Evolutionary conservation across 2,113 vertebrate species (phyloP), one percentile per base, ranked within the genome.

Genomic region (Dipodomys stephensi): DNA sequence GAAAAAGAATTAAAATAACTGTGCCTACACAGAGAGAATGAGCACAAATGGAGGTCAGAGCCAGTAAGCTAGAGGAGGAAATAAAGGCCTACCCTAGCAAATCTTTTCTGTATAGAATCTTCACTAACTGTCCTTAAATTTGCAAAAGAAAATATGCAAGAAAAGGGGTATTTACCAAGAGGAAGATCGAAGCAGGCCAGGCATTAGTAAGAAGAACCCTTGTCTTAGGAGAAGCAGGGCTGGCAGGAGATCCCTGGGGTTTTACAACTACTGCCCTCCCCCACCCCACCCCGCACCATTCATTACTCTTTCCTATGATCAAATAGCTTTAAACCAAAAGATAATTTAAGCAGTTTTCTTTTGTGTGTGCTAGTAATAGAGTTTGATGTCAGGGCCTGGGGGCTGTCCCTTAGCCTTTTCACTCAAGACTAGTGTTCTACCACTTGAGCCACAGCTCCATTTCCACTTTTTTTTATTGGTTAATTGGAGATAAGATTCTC

Each of bases 221-320:
- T 4, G 13, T 19, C 4, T 68, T 84, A 65, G 67, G 69, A 76
- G 83, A 16, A 22, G 69, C 7, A 65, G 67, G 46, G 25, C 6
- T 18, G 1, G 76, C 15, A 6, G 19, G 12, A 53, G 46, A 20
- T n/a, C 57, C 15, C 0, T 0, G 9, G 44, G 9, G 7, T 3
- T 69, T n/a, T 13, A 27, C 2, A 20, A 20, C 39, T 5, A 39
- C 39, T 39, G 39, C 39, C 39, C 39, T 7, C 10, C n/a, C 28
- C 1, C 22, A 39, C 30, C 22, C 10, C 77, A 8, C 23, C 8
- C 2, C 28, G 28, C 8, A 3, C 22, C 0, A 0, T 27, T 23
- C 25, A 49, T 35, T 49, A 28, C 71, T 71, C 62, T 87, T 78
- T 44, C 46, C 32, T 81, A n/a, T 27, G 60, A 22, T 23, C 39